phyloP scores from a whole-genome alignment of 2,888 invertebrate genomes.

The Litoditis marina region DNA sequence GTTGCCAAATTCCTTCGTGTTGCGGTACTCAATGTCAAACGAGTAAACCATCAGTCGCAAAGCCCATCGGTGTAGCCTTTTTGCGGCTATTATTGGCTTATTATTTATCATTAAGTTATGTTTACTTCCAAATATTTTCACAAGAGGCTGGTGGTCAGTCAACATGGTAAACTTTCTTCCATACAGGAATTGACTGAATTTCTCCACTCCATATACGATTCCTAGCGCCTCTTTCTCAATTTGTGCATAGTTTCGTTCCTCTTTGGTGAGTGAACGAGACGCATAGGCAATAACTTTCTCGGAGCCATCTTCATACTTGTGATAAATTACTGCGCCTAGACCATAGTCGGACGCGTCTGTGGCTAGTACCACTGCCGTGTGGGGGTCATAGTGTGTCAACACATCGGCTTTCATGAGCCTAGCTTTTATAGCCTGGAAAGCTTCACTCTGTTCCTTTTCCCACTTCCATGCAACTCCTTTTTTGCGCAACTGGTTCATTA shows the following conservation, averaged over 20 bases:
- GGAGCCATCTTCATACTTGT: constrained; percentile 44
- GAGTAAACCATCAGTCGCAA: constrained; percentile 58
- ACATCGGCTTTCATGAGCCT: neutral
- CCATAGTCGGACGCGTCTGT: constrained; percentile 63
- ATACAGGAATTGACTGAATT: constrained; percentile 63
- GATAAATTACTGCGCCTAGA: constrained; percentile 51
- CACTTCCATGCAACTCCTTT: constrained; percentile 2
- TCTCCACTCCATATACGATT: constrained; percentile 62
- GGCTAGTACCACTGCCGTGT: constrained; percentile 53
- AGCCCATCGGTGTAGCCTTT: constrained; percentile 53
- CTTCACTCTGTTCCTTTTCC: neutral
- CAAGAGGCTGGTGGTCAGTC: constrained; percentile 60
- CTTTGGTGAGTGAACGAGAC: constrained; percentile 20
- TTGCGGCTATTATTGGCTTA: constrained; percentile 53
- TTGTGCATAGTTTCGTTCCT: constrained; percentile 39
- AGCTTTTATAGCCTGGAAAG: neutral
- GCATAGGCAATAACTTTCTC: constrained; percentile 39
- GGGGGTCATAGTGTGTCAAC: constrained; percentile 58
- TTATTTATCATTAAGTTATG: too few species aligned
- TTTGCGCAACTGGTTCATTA: constrained; percentile 35
- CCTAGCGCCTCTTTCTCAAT: constrained; percentile 61
- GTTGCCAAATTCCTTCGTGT: constrained; percentile 52
- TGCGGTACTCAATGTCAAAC: constrained; percentile 56
- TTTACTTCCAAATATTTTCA: constrained; percentile 36
- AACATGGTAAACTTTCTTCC: constrained; percentile 62